Conservation (phyloP, 1,140 invertebrate species). For the Callitettix versicolor region DNA sequence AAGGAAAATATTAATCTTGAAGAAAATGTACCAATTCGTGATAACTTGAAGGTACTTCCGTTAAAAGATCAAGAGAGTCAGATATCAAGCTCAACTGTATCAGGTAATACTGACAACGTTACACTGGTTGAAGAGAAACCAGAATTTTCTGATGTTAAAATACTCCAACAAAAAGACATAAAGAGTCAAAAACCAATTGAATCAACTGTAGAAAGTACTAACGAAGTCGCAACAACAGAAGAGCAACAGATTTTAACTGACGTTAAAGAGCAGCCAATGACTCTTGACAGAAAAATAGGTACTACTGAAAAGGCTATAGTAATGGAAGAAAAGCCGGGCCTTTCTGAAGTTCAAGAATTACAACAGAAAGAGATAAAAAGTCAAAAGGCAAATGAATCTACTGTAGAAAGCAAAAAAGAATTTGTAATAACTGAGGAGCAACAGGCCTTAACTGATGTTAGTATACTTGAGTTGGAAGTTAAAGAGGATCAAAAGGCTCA, state of each 20-base stretch:
- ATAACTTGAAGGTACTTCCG: neutral
- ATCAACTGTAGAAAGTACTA: neutral
- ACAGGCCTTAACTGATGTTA: neutral
- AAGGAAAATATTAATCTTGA: constrained; percentile 14
- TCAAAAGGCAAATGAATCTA: neutral
- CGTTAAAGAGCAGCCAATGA: neutral
- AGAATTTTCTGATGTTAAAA: no score
- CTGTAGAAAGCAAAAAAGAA: neutral
- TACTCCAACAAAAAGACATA: neutral
- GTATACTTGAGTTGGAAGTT: no score
- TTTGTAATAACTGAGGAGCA: neutral
- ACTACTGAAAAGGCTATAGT: neutral
- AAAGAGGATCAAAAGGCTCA: no score
- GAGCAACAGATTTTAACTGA: neutral
- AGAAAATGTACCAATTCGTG: neutral
- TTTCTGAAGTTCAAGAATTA: neutral
- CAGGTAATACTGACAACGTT: no score
- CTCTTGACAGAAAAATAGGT: neutral
- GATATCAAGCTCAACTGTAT: no score
- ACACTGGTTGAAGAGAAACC: no score
- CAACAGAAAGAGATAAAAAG: neutral
- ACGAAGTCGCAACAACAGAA: neutral
- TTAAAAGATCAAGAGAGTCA: no score
- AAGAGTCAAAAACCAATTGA: neutral
- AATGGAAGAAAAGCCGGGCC: neutral